Percentiles rank a stretch among this genome's conserved stretches.
These are phyloP conservation scores for Augochlorella aurata DNA, from an alignment of 2,888 invertebrate species.

Conservation along the genomic window DNA sequence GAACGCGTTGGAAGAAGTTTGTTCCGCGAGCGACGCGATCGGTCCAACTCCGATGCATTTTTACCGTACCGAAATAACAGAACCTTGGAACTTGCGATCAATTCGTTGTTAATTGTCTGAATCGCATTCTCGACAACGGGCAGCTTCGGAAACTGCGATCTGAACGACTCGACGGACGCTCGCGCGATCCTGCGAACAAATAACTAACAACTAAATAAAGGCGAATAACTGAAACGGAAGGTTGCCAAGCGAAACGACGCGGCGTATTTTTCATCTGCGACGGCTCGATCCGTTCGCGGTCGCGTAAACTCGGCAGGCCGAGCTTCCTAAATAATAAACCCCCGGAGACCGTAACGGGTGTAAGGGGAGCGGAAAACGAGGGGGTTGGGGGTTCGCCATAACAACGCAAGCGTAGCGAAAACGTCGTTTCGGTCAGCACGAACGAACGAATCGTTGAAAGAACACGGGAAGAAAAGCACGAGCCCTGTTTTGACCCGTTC, in stretches of 20 bases:
- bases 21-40: too few species aligned
- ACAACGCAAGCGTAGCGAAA: slow-evolving; percentile 35
- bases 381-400: background rate
- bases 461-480: slow-evolving; percentile 23
- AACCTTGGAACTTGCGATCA: too few species aligned
- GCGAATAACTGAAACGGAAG: background rate
- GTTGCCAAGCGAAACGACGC: background rate
- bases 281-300: background rate
- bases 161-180: too few species aligned
- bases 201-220: background rate
- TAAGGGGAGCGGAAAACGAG: background rate
- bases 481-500: slow-evolving; percentile 38
- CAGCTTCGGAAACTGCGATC: too few species aligned
- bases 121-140: too few species aligned
- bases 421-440: slow-evolving; percentile 17
- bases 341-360: background rate
- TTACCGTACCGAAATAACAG: too few species aligned
- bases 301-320: background rate
- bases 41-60: too few species aligned
- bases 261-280: background rate
- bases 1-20: too few species aligned
- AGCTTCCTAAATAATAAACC: slow-evolving; percentile 20
- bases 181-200: background rate
- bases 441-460: slow-evolving; percentile 33
- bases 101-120: too few species aligned